Conservation (phyloP, 2,113 vertebrate genomes). For the Sylvicapra grimmia region DNA sequence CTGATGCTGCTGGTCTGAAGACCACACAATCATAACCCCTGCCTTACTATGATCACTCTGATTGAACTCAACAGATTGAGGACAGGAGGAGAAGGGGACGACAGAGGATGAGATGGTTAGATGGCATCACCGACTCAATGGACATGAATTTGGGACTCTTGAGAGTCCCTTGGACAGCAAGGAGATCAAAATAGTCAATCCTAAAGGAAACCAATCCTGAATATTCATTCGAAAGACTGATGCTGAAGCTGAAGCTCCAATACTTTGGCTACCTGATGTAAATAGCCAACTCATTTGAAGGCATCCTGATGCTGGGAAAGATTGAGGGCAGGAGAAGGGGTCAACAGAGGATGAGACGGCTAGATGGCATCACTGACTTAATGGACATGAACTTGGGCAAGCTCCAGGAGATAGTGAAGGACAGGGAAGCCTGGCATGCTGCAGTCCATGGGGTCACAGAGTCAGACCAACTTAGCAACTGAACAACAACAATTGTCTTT, state of each 20-base stretch:
- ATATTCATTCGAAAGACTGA: background rate
- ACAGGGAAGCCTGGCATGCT: background rate
- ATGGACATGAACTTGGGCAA: background rate
- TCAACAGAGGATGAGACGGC: background rate
- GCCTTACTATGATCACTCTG: background rate
- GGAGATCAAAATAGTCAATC: background rate
- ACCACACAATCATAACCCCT: background rate
- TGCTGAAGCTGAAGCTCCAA: background rate
- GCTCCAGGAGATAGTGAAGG: background rate
- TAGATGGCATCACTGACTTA: background rate
- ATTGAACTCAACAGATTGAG: background rate
- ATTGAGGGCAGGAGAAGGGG: background rate
- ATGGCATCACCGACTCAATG: background rate
- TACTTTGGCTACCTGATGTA: background rate
- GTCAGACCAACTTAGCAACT: background rate
- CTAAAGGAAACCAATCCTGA: background rate
- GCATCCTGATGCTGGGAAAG: background rate
- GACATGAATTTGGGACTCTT: background rate
- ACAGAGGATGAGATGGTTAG: background rate
- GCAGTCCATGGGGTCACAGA: background rate
- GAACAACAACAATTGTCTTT: background rate
- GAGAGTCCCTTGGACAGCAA: background rate
- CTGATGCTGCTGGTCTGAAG: background rate
- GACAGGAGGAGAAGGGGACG: background rate
- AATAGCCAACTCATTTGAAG: background rate